A percentile compares a stretch with the other conserved stretches of the same genome.
phyloP scores from a whole-genome alignment of 2,797 vertebrate genomes.

The Gobionotothen gibberifrons region DNA sequence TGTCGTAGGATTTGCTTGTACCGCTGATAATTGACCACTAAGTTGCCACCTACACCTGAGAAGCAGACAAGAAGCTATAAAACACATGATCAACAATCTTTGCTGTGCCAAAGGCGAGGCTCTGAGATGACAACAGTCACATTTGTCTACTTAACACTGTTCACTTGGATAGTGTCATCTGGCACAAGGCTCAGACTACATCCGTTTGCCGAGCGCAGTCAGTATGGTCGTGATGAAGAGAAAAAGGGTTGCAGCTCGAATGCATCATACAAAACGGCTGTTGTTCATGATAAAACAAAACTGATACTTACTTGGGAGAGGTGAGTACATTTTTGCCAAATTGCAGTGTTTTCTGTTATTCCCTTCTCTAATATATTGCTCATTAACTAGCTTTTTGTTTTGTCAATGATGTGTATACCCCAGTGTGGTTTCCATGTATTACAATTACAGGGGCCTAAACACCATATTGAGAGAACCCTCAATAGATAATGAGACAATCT shows the following conservation, averaged over 20 bases:
- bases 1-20: conserved; percentile 34
- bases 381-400: conserved; percentile 14
- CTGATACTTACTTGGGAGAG: conserved; percentile 43
- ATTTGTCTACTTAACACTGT: conserved; percentile 74
- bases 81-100: conserved; percentile 50
- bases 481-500: conserved; percentile 52
- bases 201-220: conserved; percentile 35
- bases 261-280: conserved; percentile 32
- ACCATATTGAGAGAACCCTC: conserved; percentile 30
- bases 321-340: conserved; percentile 71
- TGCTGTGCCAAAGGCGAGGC: conserved; percentile 66
- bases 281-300: conserved; percentile 37
- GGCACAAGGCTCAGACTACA: conserved; percentile 47
- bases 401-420: conserved; percentile 4
- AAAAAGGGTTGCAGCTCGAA: conserved; percentile 26
- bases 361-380: neutral
- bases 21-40: conserved; percentile 57
- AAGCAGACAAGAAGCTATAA: conserved; percentile 75
- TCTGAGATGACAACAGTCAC: conserved; percentile 80
- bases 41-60: conserved; percentile 65
- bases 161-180: conserved; percentile 69
- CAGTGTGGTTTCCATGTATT: conserved; percentile 6
- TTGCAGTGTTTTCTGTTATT: neutral
- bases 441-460: conserved; percentile 29
- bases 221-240: conserved; percentile 28